These are phyloP conservation scores for Lepidurus apus DNA, from an alignment of 1,140 invertebrate species.

Conservation along the genomic window DNA sequence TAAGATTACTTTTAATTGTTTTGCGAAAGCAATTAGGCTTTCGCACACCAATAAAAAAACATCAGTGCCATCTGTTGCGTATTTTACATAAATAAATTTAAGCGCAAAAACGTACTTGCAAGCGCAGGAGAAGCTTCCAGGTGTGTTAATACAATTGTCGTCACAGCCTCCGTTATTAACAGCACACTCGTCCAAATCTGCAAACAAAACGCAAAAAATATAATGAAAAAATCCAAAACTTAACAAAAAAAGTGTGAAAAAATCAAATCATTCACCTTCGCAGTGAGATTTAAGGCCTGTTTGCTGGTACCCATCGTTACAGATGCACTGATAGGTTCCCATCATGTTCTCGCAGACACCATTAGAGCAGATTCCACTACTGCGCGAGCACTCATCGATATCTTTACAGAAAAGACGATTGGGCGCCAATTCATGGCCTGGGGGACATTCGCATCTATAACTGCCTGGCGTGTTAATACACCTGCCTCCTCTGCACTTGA, in stretches of 20 bases:
- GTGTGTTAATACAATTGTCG: constrained; percentile 56
- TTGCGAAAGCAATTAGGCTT: too few relatives aligned
- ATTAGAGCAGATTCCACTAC: constrained; percentile 75
- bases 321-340: constrained; percentile 81
- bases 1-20: too few relatives aligned
- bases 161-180: constrained; percentile 59
- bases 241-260: too few relatives aligned
- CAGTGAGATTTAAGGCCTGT: constrained; percentile 57
- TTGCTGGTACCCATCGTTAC: constrained; percentile 71
- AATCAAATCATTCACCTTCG: constrained; percentile 45
- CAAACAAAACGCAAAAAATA: constrained; percentile 34
- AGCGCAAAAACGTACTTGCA: constrained; percentile 47
- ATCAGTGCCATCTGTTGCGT: too few relatives aligned
- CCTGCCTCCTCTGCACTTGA: constrained; percentile 59
- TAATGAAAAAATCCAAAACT: constrained; percentile 30
- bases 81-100: background rate
- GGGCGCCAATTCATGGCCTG: constrained; percentile 59
- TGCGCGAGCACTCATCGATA: constrained; percentile 64
- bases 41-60: too few relatives aligned
- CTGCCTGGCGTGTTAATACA: constrained; percentile 66
- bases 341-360: constrained; percentile 79
- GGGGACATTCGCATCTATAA: constrained; percentile 64
- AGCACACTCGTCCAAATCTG: constrained; percentile 61
- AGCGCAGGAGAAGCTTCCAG: constrained; percentile 53
- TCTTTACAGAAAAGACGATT: constrained; percentile 61